Conservation (phyloP, 2,888 invertebrate species). For the Protophormia terraenovae region DNA sequence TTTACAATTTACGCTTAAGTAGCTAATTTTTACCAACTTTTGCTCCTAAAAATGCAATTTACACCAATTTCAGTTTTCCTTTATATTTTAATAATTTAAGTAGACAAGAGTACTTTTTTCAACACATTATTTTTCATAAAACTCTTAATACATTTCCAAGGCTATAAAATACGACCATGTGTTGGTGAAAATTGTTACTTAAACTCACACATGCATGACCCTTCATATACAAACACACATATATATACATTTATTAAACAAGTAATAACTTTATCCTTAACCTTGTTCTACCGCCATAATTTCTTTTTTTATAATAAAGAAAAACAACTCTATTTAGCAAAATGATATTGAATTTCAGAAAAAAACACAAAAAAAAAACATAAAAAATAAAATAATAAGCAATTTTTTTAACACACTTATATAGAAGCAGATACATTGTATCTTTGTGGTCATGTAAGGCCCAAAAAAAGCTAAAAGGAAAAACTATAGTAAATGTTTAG, state of each 20-base stretch:
- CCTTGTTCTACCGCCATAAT: conserved; percentile 52
- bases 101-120: neutral
- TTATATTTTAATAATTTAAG: neutral
- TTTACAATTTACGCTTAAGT: no score
- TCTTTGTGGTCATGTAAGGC: conserved; percentile 1
- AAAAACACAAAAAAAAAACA: neutral
- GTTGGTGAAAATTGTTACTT: neutral
- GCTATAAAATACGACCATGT: neutral
- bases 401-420: neutral
- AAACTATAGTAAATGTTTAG: neutral
- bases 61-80: no score
- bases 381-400: conserved; percentile 28
- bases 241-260: neutral
- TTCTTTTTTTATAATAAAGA: conserved; percentile 25
- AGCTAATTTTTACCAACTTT: no score
- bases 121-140: neutral
- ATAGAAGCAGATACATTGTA: neutral
- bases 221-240: conserved; percentile 3
- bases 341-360: conserved; percentile 59
- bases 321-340: conserved; percentile 40
- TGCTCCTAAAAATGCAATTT: no score
- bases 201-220: neutral
- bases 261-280: conserved; percentile 57
- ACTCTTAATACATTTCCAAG: neutral
- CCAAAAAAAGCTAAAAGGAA: neutral